Evolutionary conservation across 1,140 invertebrate species (phyloP), one percentile per base, ranked within the genome.

Genomic region (Listronotus oregonensis): DNA sequence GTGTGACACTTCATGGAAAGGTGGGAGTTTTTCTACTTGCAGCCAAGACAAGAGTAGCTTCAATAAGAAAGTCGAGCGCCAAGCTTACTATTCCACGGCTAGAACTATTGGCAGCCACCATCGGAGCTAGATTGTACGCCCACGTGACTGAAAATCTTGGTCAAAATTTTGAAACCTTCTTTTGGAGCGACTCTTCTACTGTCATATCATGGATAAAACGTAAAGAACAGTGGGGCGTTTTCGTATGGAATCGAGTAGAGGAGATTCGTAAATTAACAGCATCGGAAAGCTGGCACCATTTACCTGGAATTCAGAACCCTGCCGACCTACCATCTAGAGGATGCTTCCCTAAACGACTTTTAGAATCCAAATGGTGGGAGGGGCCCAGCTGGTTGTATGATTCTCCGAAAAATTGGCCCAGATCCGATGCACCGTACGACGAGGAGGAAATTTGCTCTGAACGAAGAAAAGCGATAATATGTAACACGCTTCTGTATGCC

Each of bases 281-380:
- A 15, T 56, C 58, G 37, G 55, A 64, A 44, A 31, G 67, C 3
- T 82, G 78, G 77, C 44, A 66, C 17, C 73, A 82, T 69, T 68
- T 81, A 3, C 76, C 78, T 5, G 78, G 78, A 5, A 50, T 65
- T 12, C 27, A 69, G 21, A 82, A 82, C 64, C 78, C 80, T 5
- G 79, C 78, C n/a, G 80, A 82, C 68, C 61, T 80, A 17, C 73
- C 71, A 12, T 80, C 75, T 4, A 12, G 78, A 43, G 77, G 77
- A 6, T 77, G 72, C 61, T 57, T 42, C 1, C 64, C 70, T 0
- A 62, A 64, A 47, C 54, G 64, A n/a, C 56, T 78, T 21, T 77
- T 71, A 70, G 58, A 74, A n/a, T n/a, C n/a, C n/a, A n/a, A n/a
- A n/a, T n/a, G n/a, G n/a, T n/a, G n/a, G n/a, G n/a, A n/a, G 64